These are phyloP conservation scores for Drosophila anomelani DNA, from an alignment of 2,888 invertebrate species.

Conservation along the genomic window DNA sequence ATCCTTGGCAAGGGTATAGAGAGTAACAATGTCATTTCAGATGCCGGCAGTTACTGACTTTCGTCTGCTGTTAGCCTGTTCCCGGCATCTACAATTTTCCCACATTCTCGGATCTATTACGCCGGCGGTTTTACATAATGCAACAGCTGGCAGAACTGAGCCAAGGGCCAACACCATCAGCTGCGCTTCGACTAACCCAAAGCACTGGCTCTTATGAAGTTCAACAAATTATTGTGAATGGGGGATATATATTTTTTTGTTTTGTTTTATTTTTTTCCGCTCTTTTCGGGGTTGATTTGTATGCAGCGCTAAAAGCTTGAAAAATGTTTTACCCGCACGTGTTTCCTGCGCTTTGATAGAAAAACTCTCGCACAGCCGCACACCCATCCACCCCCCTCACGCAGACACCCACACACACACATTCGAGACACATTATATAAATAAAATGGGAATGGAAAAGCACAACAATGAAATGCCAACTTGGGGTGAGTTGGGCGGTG, in stretches of 20 bases:
- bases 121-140: slow-evolving; percentile 55
- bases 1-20: neutral
- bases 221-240: slow-evolving; percentile 80
- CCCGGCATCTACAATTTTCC: slow-evolving; percentile 33
- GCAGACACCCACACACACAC: slow-evolving; percentile 36
- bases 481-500: slow-evolving; percentile 19
- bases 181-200: slow-evolving; percentile 16
- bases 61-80: slow-evolving; percentile 29
- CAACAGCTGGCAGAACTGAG: slow-evolving; percentile 68
- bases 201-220: slow-evolving; percentile 63
- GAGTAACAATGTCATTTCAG: neutral
- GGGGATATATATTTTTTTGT: slow-evolving; percentile 32
- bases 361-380: slow-evolving; percentile 47
- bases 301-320: slow-evolving; percentile 80
- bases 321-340: slow-evolving; percentile 80
- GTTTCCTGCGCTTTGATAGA: slow-evolving; percentile 78
- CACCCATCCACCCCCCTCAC: slow-evolving; percentile 20
- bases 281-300: slow-evolving; percentile 72
- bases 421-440: slow-evolving; percentile 70
- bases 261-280: slow-evolving; percentile 4
- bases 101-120: slow-evolving; percentile 36
- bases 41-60: neutral
- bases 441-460: slow-evolving; percentile 69
- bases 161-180: slow-evolving; percentile 6
- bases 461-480: slow-evolving; percentile 77